phyloP scores from a whole-genome alignment of 2,888 invertebrate species.

The Magallana nippona region DNA sequence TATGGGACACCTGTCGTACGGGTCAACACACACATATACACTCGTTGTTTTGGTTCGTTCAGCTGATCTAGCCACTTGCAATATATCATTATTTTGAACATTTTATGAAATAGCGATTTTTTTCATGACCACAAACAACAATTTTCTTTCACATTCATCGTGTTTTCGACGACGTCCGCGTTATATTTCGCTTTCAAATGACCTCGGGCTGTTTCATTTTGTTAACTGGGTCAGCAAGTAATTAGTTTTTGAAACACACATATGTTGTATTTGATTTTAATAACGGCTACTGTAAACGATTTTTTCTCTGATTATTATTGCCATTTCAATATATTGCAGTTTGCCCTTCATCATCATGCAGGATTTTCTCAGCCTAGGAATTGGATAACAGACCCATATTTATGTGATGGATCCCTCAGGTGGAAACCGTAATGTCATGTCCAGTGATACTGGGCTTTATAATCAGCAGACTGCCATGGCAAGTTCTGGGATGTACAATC shows the following conservation, averaged over 20 bases:
- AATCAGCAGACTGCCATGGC: background rate
- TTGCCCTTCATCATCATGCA: constrained; percentile 5
- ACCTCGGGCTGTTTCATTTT: constrained; percentile 26
- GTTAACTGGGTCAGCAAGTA: constrained; percentile 4
- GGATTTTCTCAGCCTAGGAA: constrained; percentile 8
- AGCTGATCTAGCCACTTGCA: background rate
- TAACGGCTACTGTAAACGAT: background rate
- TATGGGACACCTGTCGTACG: constrained; percentile 16
- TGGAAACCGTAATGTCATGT: constrained; percentile 2
- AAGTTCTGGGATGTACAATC: constrained; percentile 20
- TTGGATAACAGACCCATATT: background rate
- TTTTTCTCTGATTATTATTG: background rate
- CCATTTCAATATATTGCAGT: background rate
- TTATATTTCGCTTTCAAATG: constrained; percentile 9
- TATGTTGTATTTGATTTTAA: background rate
- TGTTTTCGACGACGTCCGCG: constrained; percentile 26
- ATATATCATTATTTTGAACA: background rate
- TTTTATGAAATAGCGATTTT: background rate
- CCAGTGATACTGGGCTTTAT: background rate
- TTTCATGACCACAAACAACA: background rate
- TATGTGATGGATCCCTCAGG: background rate
- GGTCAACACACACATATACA: background rate
- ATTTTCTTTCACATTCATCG: background rate
- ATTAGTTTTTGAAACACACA: background rate
- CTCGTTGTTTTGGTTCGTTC: constrained; percentile 4